phyloP scores from a whole-genome alignment of 2,888 invertebrate genomes.

The Synanthedon formicaeformis region DNA sequence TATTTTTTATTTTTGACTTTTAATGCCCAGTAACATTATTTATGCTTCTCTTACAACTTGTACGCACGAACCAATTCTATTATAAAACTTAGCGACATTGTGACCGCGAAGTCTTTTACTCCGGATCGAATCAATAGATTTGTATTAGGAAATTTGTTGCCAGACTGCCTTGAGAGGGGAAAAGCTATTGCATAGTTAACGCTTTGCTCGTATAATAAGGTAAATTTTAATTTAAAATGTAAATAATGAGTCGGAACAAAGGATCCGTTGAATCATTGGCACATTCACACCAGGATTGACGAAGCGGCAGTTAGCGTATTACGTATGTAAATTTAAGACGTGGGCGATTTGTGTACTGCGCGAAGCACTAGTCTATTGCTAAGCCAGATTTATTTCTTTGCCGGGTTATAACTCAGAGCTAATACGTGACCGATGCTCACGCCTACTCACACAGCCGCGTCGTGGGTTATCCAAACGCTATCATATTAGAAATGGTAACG shows the following conservation, averaged over 20 bases:
- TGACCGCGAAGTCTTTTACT: conserved; percentile 20
- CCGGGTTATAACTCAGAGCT: conserved; percentile 55
- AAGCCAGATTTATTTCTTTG: conserved; percentile 54
- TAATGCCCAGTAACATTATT: not conserved
- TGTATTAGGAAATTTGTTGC: conserved; percentile 23
- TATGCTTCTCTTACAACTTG: conserved; percentile 17
- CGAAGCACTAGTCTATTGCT: conserved; percentile 23
- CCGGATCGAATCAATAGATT: conserved; percentile 31
- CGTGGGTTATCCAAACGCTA: conserved; percentile 33
- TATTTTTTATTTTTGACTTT: too few species aligned
- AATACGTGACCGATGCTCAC: conserved; percentile 66
- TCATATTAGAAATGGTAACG: conserved; percentile 47
- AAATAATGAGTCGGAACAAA: not conserved
- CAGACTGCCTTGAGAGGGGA: not conserved
- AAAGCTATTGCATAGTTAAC: not conserved
- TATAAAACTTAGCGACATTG: conserved; percentile 17
- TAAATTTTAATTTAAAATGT: not conserved
- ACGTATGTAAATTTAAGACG: conserved; percentile 24
- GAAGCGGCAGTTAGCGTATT: conserved; percentile 10
- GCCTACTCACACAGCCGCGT: conserved; percentile 29
- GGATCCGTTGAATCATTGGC: not conserved
- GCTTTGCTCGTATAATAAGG: not conserved
- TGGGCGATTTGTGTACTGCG: conserved; percentile 40
- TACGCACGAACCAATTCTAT: conserved; percentile 28
- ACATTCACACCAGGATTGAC: conserved; percentile 1